Percentiles rank a stretch among this genome's conserved stretches.
Conservation (phyloP, 1,140 invertebrate genomes). For the Pseudobourletiella spinata region DNA sequence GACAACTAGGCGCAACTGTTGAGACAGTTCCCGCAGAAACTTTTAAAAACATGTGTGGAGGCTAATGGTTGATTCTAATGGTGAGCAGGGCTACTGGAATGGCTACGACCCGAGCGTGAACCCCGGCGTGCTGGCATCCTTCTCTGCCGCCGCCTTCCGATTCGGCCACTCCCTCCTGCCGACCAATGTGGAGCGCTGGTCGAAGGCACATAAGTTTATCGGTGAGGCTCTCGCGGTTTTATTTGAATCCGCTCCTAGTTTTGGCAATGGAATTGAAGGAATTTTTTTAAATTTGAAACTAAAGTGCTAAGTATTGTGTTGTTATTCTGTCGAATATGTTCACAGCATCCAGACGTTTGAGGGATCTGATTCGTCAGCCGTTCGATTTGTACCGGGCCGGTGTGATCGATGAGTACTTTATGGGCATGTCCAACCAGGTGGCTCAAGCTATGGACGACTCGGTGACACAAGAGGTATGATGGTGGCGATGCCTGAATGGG, state of each 20-base stretch:
- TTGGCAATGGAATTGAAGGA: neutral
- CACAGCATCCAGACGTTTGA: slow-evolving; percentile 43
- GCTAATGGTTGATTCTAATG: too few relatives aligned
- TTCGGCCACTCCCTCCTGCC: slow-evolving; percentile 49
- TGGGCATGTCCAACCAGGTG: slow-evolving; percentile 47
- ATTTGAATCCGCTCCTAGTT: neutral
- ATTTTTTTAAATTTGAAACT: neutral
- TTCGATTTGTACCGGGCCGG: slow-evolving; percentile 48
- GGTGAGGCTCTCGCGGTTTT: slow-evolving; percentile 37
- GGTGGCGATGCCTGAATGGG: too few relatives aligned
- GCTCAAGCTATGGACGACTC: slow-evolving; percentile 47
- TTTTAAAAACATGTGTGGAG: neutral
- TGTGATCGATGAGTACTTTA: slow-evolving; percentile 45
- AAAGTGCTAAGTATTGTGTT: neutral
- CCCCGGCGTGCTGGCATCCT: slow-evolving; percentile 41
- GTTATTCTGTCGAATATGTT: too few relatives aligned
- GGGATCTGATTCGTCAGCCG: slow-evolving; percentile 44
- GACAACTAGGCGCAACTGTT: neutral
- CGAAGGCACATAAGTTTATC: slow-evolving; percentile 46
- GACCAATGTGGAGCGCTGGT: slow-evolving; percentile 46
- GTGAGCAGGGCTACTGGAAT: slow-evolving; percentile 46
- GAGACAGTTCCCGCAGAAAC: neutral
- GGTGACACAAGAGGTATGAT: slow-evolving; percentile 46
- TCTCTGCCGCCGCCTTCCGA: slow-evolving; percentile 46
- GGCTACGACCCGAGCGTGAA: slow-evolving; percentile 49